These are phyloP conservation scores for Orchestia grillus DNA, from an alignment of 1,140 invertebrate species.

Conservation along the genomic window DNA sequence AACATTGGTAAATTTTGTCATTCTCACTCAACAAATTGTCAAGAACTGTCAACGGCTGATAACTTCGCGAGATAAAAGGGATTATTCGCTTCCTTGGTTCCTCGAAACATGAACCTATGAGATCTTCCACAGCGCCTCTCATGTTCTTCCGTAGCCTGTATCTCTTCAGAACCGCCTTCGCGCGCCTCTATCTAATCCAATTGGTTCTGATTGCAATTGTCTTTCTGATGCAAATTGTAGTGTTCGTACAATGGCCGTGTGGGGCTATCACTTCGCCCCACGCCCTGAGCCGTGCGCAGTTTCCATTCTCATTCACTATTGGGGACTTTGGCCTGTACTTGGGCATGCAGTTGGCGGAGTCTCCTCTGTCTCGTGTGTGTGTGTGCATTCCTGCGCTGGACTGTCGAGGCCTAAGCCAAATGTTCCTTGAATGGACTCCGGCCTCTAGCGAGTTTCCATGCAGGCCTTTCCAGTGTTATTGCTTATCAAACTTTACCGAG, in stretches of 20 bases:
- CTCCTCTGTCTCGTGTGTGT: neutral
- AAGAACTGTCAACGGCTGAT: too few relatives aligned
- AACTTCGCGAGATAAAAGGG: neutral
- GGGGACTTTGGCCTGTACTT: neutral
- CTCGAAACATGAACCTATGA: neutral
- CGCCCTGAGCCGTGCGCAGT: neutral
- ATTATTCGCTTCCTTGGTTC: neutral
- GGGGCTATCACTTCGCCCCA: conserved; percentile 16
- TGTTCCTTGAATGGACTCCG: neutral
- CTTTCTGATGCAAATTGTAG: conserved; percentile 52
- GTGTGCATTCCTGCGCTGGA: neutral
- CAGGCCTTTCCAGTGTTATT: neutral
- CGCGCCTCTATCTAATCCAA: conserved; percentile 44
- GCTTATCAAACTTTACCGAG: neutral
- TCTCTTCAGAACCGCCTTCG: neutral
- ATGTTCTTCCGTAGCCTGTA: neutral
- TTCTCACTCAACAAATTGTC: too few relatives aligned
- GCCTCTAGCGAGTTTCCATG: neutral
- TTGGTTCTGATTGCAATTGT: conserved; percentile 49
- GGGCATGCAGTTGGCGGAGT: neutral
- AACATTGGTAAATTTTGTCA: too few relatives aligned
- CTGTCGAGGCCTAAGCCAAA: neutral
- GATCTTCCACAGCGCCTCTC: neutral
- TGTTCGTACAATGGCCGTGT: neutral
- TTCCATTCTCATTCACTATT: neutral